These are phyloP conservation scores for Melieria omissa DNA, from an alignment of 2,888 invertebrate species.

Conservation along the genomic window DNA sequence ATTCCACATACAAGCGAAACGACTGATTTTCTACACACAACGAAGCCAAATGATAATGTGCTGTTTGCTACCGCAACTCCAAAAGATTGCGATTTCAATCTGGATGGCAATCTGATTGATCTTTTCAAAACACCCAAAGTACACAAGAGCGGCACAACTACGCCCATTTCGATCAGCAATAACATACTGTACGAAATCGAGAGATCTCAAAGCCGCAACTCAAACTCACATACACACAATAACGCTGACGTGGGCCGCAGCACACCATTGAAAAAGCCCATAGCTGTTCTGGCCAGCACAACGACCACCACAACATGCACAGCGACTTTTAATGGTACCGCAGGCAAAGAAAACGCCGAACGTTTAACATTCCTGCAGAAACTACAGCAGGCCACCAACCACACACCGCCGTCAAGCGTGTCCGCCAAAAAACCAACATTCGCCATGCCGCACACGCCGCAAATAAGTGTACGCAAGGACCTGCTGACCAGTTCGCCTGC, in stretches of 20 bases:
- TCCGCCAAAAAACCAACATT: conserved; percentile 12
- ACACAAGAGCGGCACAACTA: conserved; percentile 41
- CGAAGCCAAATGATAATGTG: neutral
- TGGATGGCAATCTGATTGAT: neutral
- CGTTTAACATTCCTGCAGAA: conserved; percentile 57
- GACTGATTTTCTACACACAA: conserved; percentile 36
- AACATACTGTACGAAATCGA: conserved; percentile 60
- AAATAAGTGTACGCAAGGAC: conserved; percentile 45
- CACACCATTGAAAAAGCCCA: conserved; percentile 52
- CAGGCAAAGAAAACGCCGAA: conserved; percentile 38
- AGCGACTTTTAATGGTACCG: neutral
- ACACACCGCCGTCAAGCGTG: conserved; percentile 12
- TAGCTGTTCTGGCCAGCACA: conserved; percentile 47
- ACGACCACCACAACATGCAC: neutral
- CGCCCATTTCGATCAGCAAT: conserved; percentile 57
- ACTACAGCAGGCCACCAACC: conserved; percentile 51
- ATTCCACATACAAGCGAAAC: conserved; percentile 25
- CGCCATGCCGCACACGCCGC: neutral
- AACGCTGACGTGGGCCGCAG: conserved; percentile 11
- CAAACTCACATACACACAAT: conserved; percentile 37
- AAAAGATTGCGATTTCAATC: neutral
- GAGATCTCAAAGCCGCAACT: conserved; percentile 55
- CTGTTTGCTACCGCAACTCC: neutral
- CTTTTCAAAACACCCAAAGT: neutral
- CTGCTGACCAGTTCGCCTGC: conserved; percentile 33